Base-by-base conservation (phyloP, 2,888 invertebrate genomes). In the Pollenia labialis region DNA sequence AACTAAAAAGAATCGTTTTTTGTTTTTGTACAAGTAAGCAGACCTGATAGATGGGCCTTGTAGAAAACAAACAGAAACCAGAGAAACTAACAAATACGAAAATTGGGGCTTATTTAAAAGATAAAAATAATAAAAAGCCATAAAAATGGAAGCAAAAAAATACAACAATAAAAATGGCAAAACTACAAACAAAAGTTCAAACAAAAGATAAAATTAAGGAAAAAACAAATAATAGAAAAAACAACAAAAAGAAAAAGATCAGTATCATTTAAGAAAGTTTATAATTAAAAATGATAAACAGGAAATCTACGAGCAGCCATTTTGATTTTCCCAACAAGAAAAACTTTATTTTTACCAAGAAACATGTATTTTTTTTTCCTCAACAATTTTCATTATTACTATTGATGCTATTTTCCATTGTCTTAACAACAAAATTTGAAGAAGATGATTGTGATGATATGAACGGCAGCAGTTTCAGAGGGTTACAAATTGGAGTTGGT, bases 241-340 rank as follows among this genome's bases (percentile, higher is more conserved):
- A 2, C 4, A 71, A 58, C 18, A 48, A 23, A 50, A 75, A 64
- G 69, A 88, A 88, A 88, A 85, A 88, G 89, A 90, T 90, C 89
- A 81, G 89, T 89, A 90, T 89, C 89, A 89, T 87, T 90, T 89
- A 89, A 89, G 85, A 88, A 90, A 89, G 89, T 89, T 88, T 88
- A 77, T 69, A 85, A 84, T 77, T 74, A 75, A 82, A 90, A 90
- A 89, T 68, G 64, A 68, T 72, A 79, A 86, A 75, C 69, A 82
- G 83, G 85, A 86, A 86, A 75, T 82, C 18, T 52, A 58, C 48
- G 44, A 66, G 81, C 72, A 66, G 85, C 75, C 76, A 81, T 76
- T 79, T 58, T 85, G 32, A 44, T 68, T 52, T 75, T 23, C 23
- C 23, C 9, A 44, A 32, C 32, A 32, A 32, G 32, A 32, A 32